Percentiles rank a stretch among this genome's conserved stretches.
phyloP scores from a whole-genome alignment of 2,797 vertebrate genomes.

The Cephalopachus bancanus region DNA sequence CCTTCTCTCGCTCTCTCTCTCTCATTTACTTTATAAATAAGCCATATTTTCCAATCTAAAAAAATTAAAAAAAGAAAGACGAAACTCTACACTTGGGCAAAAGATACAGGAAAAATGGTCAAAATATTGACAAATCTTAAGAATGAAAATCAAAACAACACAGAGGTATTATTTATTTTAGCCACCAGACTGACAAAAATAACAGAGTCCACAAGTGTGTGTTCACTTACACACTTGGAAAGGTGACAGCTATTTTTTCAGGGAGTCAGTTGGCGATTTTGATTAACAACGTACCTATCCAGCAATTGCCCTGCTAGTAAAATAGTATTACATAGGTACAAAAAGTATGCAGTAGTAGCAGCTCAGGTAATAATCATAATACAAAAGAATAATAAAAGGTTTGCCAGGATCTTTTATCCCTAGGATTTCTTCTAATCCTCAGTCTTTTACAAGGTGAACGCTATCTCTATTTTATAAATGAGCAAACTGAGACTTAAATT shows the following conservation, averaged over 20 bases:
- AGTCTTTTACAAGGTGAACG: background rate
- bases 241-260: background rate
- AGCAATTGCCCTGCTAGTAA: background rate
- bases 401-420: background rate
- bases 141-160: conserved; percentile 24
- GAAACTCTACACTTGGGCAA: background rate
- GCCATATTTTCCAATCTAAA: too few species aligned
- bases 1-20: too few species aligned
- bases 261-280: background rate
- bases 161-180: background rate
- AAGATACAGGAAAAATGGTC: background rate
- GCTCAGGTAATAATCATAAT: background rate
- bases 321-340: background rate
- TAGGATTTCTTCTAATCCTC: background rate
- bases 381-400: background rate
- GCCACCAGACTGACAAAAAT: background rate
- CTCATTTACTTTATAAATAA: too few species aligned
- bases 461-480: background rate
- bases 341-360: background rate
- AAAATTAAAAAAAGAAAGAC: background rate
- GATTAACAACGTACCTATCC: background rate
- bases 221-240: background rate
- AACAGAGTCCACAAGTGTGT: background rate
- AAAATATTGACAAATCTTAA: background rate
- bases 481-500: background rate